Evolutionary conservation across 2,888 invertebrate species (phyloP).

Genomic region (Ferrisia virgata): DNA sequence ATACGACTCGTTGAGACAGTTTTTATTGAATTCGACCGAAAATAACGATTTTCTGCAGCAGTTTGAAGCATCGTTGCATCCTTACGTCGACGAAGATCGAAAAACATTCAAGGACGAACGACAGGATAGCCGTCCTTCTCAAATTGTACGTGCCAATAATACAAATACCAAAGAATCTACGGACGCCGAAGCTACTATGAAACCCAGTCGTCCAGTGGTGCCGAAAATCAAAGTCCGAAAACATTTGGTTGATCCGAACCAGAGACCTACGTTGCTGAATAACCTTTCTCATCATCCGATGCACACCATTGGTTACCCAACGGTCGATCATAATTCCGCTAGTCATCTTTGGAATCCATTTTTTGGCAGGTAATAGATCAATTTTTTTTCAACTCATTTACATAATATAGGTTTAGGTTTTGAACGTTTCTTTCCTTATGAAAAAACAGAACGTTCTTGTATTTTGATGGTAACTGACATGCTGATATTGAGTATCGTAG

Average conservation of each 20-base stretch:
- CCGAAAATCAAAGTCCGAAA: slow-evolving; percentile 56
- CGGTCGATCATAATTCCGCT: slow-evolving; percentile 55
- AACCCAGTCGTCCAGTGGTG: slow-evolving; percentile 35
- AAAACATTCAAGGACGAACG: background rate
- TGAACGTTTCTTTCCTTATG: no score
- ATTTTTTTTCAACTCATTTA: background rate
- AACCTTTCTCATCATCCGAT: slow-evolving; percentile 54
- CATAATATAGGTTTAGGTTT: no score
- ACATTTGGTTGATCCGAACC: slow-evolving; percentile 55
- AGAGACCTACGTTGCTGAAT: slow-evolving; percentile 52
- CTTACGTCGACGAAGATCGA: background rate
- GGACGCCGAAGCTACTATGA: background rate
- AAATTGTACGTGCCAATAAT: background rate
- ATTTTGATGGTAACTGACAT: no score
- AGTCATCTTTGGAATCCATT: slow-evolving; percentile 77
- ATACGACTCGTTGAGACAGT: background rate
- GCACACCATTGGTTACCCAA: slow-evolving; percentile 66
- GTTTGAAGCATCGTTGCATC: background rate
- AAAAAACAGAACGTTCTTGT: no score
- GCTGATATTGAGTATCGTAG: no score
- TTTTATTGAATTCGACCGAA: background rate
- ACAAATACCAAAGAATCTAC: slow-evolving; percentile 10
- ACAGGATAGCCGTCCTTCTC: background rate
- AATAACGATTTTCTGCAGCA: background rate
- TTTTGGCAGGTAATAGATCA: slow-evolving; percentile 72